Conservation (phyloP, 2,113 vertebrate genomes). For the Erythrocercus mccallii region DNA sequence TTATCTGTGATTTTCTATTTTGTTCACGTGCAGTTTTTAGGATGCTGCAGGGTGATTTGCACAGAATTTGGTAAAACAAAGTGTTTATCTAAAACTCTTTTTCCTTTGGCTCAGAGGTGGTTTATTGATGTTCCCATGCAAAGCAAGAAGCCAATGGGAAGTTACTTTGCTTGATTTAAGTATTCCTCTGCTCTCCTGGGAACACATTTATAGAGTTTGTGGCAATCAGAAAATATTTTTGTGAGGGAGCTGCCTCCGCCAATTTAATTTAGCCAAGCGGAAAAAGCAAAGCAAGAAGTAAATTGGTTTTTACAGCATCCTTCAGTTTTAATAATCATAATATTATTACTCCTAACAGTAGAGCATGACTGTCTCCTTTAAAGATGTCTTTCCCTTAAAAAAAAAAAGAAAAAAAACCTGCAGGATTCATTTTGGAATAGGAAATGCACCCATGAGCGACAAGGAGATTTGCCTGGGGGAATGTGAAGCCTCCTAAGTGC, state of each 20-base stretch:
- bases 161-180: background rate
- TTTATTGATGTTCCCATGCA: background rate
- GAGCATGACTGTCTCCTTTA: background rate
- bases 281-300: background rate
- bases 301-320: slow-evolving; percentile 1
- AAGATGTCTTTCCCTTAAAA: background rate
- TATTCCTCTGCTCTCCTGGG: background rate
- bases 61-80: background rate
- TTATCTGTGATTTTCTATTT: background rate
- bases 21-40: background rate
- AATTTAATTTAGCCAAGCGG: background rate
- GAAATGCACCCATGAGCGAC: background rate
- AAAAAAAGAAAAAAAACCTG: background rate
- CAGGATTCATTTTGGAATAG: background rate
- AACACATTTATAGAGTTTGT: background rate
- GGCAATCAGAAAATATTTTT: background rate
- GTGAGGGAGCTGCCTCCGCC: background rate
- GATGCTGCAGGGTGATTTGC: background rate
- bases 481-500: accelerated
- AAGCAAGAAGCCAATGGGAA: background rate
- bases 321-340: slow-evolving; percentile 27
- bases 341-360: background rate
- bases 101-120: background rate
- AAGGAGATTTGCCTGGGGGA: background rate
- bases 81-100: background rate